These are phyloP conservation scores for Eurosta solidaginis DNA, from an alignment of 1,140 invertebrate genomes.

Conservation along the genomic window DNA sequence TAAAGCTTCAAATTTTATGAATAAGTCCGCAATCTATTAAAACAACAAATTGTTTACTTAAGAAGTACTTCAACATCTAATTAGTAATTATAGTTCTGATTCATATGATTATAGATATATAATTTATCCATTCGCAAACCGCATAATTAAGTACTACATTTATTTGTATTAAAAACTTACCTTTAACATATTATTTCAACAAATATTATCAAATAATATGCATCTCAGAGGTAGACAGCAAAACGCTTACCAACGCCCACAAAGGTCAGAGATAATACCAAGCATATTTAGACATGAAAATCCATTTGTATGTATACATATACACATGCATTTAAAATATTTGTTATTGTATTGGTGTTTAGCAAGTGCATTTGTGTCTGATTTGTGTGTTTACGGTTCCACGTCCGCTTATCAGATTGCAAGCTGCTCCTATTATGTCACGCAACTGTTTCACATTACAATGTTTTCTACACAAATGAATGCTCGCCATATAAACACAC, in stretches of 20 bases:
- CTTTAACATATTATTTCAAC: slow-evolving; percentile 1
- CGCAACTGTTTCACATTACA: background rate
- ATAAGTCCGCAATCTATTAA: too few relatives aligned
- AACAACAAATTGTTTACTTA: background rate
- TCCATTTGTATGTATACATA: too few relatives aligned
- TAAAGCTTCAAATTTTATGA: too few relatives aligned
- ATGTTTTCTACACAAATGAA: background rate
- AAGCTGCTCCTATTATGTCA: slow-evolving; percentile 23
- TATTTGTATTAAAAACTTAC: background rate
- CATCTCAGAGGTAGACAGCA: slow-evolving; percentile 17
- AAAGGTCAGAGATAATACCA: background rate
- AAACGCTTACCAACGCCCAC: slow-evolving; percentile 4
- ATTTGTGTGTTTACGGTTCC: slow-evolving; percentile 19
- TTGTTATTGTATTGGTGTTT: slow-evolving; percentile 5
- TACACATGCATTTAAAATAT: background rate
- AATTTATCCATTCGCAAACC: background rate
- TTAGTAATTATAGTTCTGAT: background rate
- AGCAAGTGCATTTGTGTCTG: slow-evolving; percentile 8
- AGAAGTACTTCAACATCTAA: background rate
- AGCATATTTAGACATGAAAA: too few relatives aligned
- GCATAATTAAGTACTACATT: background rate
- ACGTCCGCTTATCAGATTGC: slow-evolving; percentile 20
- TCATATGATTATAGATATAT: background rate
- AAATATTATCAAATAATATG: slow-evolving; percentile 3
- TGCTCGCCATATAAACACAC: background rate